These are phyloP conservation scores for Eriosoma lanigerum DNA, from an alignment of 1,140 invertebrate genomes.

Conservation along the genomic window DNA sequence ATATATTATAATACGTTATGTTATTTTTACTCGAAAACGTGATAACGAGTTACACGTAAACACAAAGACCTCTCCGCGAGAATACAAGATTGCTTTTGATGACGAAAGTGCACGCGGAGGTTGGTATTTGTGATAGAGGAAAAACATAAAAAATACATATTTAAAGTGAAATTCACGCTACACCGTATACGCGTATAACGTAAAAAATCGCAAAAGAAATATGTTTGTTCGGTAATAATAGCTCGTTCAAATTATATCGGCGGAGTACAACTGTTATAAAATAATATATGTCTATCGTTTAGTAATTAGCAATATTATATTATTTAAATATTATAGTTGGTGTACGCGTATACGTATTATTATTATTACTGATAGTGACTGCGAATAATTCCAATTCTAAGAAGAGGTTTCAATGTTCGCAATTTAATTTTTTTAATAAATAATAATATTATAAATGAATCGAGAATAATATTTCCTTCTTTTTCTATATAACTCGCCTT, in stretches of 20 bases:
- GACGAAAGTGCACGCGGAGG: not conserved
- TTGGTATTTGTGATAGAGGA: not conserved
- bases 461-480: not conserved
- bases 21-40: not conserved
- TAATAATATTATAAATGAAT: not conserved
- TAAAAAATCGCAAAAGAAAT: too few relatives aligned
- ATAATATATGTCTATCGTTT: too few relatives aligned
- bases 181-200: not conserved
- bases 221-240: too few relatives aligned
- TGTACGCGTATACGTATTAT: not conserved
- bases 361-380: constrained; percentile 26
- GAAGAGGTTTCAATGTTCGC: not conserved
- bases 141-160: not conserved
- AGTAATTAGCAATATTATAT: not conserved
- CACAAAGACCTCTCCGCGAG: not conserved
- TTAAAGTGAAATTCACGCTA: constrained; percentile 5
- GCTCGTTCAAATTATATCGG: too few relatives aligned
- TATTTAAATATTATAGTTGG: not conserved
- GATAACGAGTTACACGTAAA: constrained; percentile 8
- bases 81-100: constrained; percentile 6
- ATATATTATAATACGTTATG: not conserved
- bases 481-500: too few relatives aligned
- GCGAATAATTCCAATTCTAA: constrained; percentile 26
- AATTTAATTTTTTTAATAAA: not conserved
- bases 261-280: too few relatives aligned